phyloP scores from a whole-genome alignment of 2,888 invertebrate genomes.

The Ecdyonurus torrentis region DNA sequence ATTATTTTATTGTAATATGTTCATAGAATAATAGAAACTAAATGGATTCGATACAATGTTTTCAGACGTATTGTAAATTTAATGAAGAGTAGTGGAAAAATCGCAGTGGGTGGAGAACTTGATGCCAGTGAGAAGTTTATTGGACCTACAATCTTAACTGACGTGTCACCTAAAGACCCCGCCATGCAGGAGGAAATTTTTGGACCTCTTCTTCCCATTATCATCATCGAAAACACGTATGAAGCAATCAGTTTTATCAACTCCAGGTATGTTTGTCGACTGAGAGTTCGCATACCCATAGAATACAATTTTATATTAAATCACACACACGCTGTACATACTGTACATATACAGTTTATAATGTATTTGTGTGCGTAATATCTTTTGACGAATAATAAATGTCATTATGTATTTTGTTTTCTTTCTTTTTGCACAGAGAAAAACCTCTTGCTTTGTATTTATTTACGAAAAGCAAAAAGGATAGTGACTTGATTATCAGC shows the following conservation, averaged over 20 bases:
- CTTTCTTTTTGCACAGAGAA: slow-evolving; percentile 32
- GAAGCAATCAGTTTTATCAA: slow-evolving; percentile 88
- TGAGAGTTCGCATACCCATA: background rate
- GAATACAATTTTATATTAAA: too few relatives aligned
- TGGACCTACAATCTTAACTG: slow-evolving; percentile 64
- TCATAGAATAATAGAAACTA: too few relatives aligned
- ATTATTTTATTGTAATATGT: too few relatives aligned
- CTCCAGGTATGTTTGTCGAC: slow-evolving; percentile 22
- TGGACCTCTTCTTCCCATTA: slow-evolving; percentile 86
- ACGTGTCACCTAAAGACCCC: slow-evolving; percentile 55
- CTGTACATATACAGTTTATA: background rate
- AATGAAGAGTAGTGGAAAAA: slow-evolving; percentile 34
- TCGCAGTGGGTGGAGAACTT: slow-evolving; percentile 62
- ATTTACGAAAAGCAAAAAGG: slow-evolving; percentile 47
- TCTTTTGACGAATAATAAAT: background rate
- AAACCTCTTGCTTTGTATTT: slow-evolving; percentile 82
- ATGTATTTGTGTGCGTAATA: background rate
- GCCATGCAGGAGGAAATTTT: slow-evolving; percentile 89
- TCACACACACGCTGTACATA: too few relatives aligned
- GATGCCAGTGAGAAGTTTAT: slow-evolving; percentile 64
- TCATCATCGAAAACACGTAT: slow-evolving; percentile 64
- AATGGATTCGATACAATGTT: too few relatives aligned
- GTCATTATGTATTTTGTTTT: too few relatives aligned
- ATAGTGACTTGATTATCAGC: slow-evolving; percentile 41
- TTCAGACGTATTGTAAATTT: background rate